Conservation (phyloP, 2,888 invertebrate species). For the Machimus atricapillus region DNA sequence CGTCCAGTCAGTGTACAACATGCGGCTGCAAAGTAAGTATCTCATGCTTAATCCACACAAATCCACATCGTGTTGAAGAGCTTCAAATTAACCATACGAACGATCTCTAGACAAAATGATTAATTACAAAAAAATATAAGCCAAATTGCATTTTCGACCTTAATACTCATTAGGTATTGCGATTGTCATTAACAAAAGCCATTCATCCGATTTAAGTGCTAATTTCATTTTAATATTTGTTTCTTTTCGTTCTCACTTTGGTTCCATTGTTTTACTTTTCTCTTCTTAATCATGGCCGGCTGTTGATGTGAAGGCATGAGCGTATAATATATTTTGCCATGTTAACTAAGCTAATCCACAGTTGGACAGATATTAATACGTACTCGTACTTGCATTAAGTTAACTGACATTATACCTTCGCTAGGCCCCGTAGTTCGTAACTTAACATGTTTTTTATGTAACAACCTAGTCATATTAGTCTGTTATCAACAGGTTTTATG, state of each 20-base stretch:
- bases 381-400: not conserved
- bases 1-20: conserved; percentile 72
- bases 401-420: not conserved
- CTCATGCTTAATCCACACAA: not conserved
- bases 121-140: not conserved
- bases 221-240: not conserved
- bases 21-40: conserved; percentile 76
- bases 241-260: conserved; percentile 6
- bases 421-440: conserved; percentile 13
- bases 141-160: conserved; percentile 27
- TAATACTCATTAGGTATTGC: conserved; percentile 33
- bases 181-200: conserved; percentile 34
- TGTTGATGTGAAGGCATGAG: conserved; percentile 38
- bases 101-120: not conserved
- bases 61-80: not conserved
- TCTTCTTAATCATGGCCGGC: conserved; percentile 22
- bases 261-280: not conserved
- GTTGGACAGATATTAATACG: not conserved
- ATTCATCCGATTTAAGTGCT: conserved; percentile 29
- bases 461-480: not conserved
- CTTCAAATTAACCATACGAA: not conserved
- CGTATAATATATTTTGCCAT: conserved; percentile 17
- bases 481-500: not conserved
- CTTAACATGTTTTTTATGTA: not conserved
- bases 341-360: conserved; percentile 8